Evolutionary conservation across 2,113 vertebrate genomes (phyloP), one percentile per base, ranked within the genome.

Genomic region (Apeltes quadracus): DNA sequence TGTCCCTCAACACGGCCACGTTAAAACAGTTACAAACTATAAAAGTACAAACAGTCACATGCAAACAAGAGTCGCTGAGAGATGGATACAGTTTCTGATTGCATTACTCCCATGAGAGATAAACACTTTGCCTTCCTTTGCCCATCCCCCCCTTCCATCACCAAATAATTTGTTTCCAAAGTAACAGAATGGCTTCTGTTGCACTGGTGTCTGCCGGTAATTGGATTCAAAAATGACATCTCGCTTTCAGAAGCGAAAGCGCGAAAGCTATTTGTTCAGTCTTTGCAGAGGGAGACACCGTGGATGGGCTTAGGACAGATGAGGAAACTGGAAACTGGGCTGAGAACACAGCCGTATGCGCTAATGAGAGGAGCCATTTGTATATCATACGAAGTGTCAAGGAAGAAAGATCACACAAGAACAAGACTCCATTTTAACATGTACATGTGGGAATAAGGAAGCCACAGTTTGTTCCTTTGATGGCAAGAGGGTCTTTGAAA

Each of bases 221-320:
- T 87, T 89, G 85, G 83, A 67, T 87, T 89, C 72, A 84, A 79
- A 84, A 81, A 75, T 78, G 74, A 58, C 81, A 81, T 73, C 39
- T 79, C 12, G 69, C 75, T 59, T 71, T 71, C 29, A 74, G 36
- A 27, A 75, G 61, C 67, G 62, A 75, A 78, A 76, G 80, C 61
- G 83, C 56, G 4, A 0, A 53, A 67, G 75, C 78, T 81, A 88
- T 88, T 88, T 85, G 78, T 85, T 76, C 75, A 38, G 59, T 63
- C 56, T 81, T 46, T 57, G 64, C 57, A 13, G 23, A 68, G 44
- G 41, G 54, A 66, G 77, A 62, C 77, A 48, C 11, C 5, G 39
- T 22, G 34, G 59, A 73, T 76, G 55, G 72, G 67, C 34, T 58
- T 32, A 50, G 69, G 72, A 79, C 65, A 61, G 50, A 58, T 58